Conservation (phyloP, 2,797 vertebrate genomes). For the Sciaenops ocellatus region DNA sequence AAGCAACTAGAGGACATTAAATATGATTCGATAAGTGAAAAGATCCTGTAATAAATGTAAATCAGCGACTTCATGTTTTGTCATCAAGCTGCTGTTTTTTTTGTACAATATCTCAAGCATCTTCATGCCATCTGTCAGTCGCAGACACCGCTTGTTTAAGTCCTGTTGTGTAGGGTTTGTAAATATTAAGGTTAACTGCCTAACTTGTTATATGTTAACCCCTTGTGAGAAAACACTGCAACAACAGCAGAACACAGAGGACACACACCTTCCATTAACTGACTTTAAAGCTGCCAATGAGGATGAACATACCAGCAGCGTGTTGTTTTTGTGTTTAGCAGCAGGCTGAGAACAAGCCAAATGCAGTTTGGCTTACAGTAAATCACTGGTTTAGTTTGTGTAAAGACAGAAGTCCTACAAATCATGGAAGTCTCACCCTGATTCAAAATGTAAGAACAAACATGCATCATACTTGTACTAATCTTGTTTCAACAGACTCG, state of each 20-base stretch:
- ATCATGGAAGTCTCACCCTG: neutral
- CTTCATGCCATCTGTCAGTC: neutral
- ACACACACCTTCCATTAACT: neutral
- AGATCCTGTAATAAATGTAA: neutral
- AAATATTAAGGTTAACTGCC: neutral
- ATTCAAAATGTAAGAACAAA: neutral
- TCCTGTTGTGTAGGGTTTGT: neutral
- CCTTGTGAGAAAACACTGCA: conserved; percentile 36
- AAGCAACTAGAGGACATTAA: neutral
- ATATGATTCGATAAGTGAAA: neutral
- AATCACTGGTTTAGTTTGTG: neutral
- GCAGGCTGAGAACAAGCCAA: too few species aligned
- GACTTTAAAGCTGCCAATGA: neutral
- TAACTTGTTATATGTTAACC: conserved; percentile 21
- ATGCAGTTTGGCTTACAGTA: neutral
- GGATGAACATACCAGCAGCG: neutral
- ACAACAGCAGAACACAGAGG: conserved; percentile 11
- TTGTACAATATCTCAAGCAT: neutral
- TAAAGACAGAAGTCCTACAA: neutral
- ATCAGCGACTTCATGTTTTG: neutral
- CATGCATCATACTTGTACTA: neutral
- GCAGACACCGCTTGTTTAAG: neutral
- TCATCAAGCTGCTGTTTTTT: neutral
- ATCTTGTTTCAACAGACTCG: neutral
- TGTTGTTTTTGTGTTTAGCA: neutral